Conservation (phyloP, 2,888 invertebrate genomes). For the Drosophila lutescens region DNA sequence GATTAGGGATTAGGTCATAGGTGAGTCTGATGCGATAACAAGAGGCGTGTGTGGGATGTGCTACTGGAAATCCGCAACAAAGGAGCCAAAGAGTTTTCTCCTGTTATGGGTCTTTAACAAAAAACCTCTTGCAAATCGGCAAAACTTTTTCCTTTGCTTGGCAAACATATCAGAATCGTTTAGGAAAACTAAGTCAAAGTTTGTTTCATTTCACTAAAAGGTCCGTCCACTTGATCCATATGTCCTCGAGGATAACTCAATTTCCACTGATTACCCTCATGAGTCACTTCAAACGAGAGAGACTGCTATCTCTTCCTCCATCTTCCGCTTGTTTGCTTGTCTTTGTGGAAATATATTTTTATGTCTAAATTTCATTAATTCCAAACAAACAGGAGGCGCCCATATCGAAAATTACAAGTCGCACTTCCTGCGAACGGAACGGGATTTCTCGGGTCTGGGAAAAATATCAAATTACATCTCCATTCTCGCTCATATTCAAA, state of each 20-base stretch:
- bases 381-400: slow-evolving; percentile 70
- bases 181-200: slow-evolving; percentile 39
- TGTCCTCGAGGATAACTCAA: slow-evolving; percentile 72
- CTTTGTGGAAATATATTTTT: slow-evolving; percentile 54
- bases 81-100: slow-evolving; percentile 12
- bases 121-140: slow-evolving; percentile 13
- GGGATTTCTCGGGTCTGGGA: slow-evolving; percentile 18
- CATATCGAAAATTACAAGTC: slow-evolving; percentile 65
- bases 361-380: slow-evolving; percentile 78
- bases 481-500: slow-evolving; percentile 61
- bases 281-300: slow-evolving; percentile 41
- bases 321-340: slow-evolving; percentile 48
- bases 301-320: slow-evolving; percentile 25
- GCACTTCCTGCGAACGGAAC: slow-evolving; percentile 59
- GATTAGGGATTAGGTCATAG: slow-evolving; percentile 61
- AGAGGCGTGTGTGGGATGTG: slow-evolving; percentile 38
- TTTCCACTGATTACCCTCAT: slow-evolving; percentile 73
- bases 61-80: slow-evolving; percentile 19
- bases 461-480: slow-evolving; percentile 68
- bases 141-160: slow-evolving; percentile 36
- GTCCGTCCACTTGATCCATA: slow-evolving; percentile 44
- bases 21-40: slow-evolving; percentile 34
- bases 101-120: not conserved
- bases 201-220: slow-evolving; percentile 33
- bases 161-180: slow-evolving; percentile 46